These are phyloP conservation scores for Popillia japonica DNA, from an alignment of 1,140 invertebrate genomes.

Conservation along the genomic window DNA sequence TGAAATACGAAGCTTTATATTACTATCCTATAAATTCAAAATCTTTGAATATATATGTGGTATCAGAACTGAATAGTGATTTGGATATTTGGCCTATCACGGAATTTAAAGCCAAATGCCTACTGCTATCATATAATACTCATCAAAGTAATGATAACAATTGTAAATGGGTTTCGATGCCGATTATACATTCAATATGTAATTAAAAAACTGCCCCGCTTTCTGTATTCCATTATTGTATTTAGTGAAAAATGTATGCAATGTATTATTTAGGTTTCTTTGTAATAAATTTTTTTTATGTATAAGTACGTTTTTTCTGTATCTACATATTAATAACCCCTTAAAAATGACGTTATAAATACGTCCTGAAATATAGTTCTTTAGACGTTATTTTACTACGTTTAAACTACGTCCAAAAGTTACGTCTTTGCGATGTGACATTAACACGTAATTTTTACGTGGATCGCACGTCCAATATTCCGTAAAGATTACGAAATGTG, in stretches of 20 bases:
- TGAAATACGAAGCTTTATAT: slow-evolving; percentile 23
- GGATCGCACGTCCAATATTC: background rate
- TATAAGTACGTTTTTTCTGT: background rate
- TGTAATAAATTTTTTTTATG: background rate
- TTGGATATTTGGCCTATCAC: slow-evolving; percentile 28
- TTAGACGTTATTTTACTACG: background rate
- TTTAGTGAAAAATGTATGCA: background rate
- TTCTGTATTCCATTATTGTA: too few species aligned
- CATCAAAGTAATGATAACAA: slow-evolving; percentile 3
- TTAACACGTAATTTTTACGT: background rate
- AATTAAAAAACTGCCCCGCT: background rate
- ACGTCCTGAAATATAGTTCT: background rate
- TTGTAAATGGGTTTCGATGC: slow-evolving; percentile 10
- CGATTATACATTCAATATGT: slow-evolving; percentile 11
- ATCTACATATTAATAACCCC: background rate
- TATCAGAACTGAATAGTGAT: slow-evolving; percentile 24
- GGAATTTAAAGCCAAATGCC: slow-evolving; percentile 6
- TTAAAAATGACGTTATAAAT: slow-evolving; percentile 7
- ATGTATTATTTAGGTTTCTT: background rate
- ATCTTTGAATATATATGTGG: slow-evolving; percentile 23
- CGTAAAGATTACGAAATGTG: background rate
- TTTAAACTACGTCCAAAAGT: background rate
- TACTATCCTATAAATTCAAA: slow-evolving; percentile 32
- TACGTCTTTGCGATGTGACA: slow-evolving; percentile 9
- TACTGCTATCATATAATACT: slow-evolving; percentile 18